These are phyloP conservation scores for Luidia sarsii DNA, from an alignment of 53 echinoderm and acorn worm genomes.

Conservation along the genomic window DNA sequence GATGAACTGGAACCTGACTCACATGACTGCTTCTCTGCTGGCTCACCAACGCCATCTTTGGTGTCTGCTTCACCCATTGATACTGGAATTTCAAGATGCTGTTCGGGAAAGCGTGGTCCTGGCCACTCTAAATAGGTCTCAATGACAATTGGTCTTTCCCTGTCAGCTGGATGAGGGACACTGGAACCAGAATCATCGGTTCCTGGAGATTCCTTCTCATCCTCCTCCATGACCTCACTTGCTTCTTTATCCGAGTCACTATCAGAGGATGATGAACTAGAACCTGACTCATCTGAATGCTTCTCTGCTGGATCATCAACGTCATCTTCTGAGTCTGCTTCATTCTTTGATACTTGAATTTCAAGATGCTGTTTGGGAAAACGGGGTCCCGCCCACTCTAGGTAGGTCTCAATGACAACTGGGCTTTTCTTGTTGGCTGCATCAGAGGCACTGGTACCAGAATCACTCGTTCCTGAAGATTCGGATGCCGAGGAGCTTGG, in stretches of 20 bases:
- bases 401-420: constrained; percentile 35
- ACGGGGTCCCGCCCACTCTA: constrained; percentile 47
- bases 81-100: constrained; percentile 15
- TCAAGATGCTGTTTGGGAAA: constrained; percentile 44
- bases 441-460: constrained; percentile 14
- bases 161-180: constrained; percentile 23
- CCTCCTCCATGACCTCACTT: not conserved
- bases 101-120: constrained; percentile 48
- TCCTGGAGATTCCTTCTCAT: not conserved
- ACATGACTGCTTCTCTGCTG: not conserved
- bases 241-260: constrained; percentile 11
- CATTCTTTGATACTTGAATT: not conserved
- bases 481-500: not conserved
- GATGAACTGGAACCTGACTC: not conserved
- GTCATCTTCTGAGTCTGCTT: not conserved
- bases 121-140: constrained; percentile 46
- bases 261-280: constrained; percentile 14
- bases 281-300: too few species aligned
- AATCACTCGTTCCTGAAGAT: not conserved
- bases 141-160: constrained; percentile 16
- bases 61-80: not conserved
- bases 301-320: not conserved
- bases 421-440: constrained; percentile 26
- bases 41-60: too few species aligned
- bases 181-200: not conserved